Conservation (phyloP, 2,888 invertebrate genomes). For the Hemistola chrysoprasaria region DNA sequence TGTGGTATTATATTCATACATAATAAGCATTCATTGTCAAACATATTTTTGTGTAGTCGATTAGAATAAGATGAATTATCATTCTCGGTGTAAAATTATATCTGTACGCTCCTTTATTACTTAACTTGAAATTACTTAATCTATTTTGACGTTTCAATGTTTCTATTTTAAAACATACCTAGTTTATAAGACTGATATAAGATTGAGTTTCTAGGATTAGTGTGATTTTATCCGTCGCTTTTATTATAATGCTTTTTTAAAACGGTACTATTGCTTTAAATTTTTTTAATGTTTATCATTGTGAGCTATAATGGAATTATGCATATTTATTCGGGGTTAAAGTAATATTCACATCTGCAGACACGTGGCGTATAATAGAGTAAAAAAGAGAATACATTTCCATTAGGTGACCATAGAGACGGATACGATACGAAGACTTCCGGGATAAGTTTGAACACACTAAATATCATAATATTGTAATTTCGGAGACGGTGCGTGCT, state of each 20-base stretch:
- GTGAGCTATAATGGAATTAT: constrained; percentile 42
- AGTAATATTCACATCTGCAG: too few species aligned
- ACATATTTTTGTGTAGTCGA: constrained; percentile 57
- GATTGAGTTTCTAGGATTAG: constrained; percentile 52
- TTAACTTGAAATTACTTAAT: constrained; percentile 37
- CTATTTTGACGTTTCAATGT: constrained; percentile 38
- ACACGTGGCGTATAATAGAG: too few species aligned
- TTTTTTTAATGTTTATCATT: constrained; percentile 37
- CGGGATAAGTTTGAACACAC: too few species aligned
- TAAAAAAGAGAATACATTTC: too few species aligned
- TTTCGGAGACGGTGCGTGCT: too few species aligned
- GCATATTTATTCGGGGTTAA: constrained; percentile 49
- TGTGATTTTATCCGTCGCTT: constrained; percentile 33
- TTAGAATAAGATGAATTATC: constrained; percentile 56
- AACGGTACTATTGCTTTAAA: constrained; percentile 63
- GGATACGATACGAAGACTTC: too few species aligned
- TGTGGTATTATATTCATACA: constrained; percentile 60
- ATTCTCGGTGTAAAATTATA: constrained; percentile 50
- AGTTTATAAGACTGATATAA: constrained; percentile 78
- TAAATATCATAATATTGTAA: too few species aligned
- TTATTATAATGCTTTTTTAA: constrained; percentile 40
- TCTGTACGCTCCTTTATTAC: constrained; percentile 48
- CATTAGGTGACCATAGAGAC: too few species aligned
- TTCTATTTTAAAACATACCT: constrained; percentile 53
- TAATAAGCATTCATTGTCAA: constrained; percentile 48